A percentile compares a stretch with the other conserved stretches of the same genome.
Conservation (phyloP, 2,888 invertebrate species). For the Drosophila macrospina region DNA sequence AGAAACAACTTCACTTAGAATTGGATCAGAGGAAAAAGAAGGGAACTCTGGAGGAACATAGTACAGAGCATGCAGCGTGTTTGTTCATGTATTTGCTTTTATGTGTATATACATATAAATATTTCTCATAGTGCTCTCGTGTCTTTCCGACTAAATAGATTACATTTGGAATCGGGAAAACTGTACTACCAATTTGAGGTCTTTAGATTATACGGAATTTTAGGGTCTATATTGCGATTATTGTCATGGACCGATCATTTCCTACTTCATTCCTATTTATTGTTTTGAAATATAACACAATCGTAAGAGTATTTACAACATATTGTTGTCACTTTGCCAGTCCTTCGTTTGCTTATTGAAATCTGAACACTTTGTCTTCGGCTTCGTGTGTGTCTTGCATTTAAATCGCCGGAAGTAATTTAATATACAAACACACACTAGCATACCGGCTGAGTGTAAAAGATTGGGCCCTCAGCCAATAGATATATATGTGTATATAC, state of each 20-base stretch:
- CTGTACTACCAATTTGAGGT: too few species aligned
- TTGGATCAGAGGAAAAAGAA: too few species aligned
- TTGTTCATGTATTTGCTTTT: too few species aligned
- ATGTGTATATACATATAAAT: neutral
- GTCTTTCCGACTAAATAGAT: too few species aligned
- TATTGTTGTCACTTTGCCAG: conserved; percentile 21
- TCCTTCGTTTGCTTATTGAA: conserved; percentile 47
- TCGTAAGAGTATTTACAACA: neutral
- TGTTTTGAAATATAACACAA: neutral
- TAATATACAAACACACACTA: conserved; percentile 57
- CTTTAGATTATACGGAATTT: neutral
- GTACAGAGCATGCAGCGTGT: too few species aligned
- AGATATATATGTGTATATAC: conserved; percentile 29
- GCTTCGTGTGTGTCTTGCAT: conserved; percentile 77
- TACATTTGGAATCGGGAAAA: too few species aligned
- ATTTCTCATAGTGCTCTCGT: too few species aligned
- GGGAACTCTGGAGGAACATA: too few species aligned
- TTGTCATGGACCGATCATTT: neutral
- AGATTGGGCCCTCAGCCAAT: conserved; percentile 52
- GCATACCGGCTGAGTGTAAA: conserved; percentile 25
- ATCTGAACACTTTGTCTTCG: conserved; percentile 50
- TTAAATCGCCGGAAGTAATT: conserved; percentile 79
- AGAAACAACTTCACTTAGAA: too few species aligned
- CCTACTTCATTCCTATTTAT: neutral
- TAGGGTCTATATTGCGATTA: neutral